Percentiles rank a stretch among this genome's conserved stretches.
phyloP scores from a whole-genome alignment of 1,140 invertebrate genomes.

The Pseudomyrmex dendroicus region DNA sequence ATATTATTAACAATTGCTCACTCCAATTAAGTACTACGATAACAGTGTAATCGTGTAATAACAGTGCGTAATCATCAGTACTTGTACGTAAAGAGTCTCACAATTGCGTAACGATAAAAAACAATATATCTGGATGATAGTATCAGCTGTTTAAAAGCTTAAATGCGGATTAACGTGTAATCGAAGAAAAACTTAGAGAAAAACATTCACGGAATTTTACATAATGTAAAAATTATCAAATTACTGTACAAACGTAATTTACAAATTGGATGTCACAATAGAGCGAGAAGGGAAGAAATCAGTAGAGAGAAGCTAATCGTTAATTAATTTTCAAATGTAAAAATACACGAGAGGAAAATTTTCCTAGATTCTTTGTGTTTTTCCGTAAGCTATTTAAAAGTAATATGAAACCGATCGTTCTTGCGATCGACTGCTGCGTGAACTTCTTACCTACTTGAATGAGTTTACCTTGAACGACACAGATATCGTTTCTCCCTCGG shows the following conservation, averaged over 20 bases:
- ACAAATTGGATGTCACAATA: too few species aligned
- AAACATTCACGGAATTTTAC: not conserved
- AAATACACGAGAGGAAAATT: too few species aligned
- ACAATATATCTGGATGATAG: not conserved
- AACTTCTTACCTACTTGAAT: not conserved
- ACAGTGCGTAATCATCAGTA: slow-evolving; percentile 6
- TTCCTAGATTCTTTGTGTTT: not conserved
- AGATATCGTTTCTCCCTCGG: slow-evolving; percentile 45
- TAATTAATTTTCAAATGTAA: too few species aligned
- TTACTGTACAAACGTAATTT: too few species aligned
- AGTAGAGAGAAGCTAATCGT: too few species aligned
- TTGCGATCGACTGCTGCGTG: not conserved
- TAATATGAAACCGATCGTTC: too few species aligned
- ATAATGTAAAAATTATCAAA: too few species aligned
- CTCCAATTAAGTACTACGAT: not conserved
- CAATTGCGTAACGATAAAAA: not conserved
- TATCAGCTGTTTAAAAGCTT: slow-evolving; percentile 36
- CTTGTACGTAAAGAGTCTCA: not conserved
- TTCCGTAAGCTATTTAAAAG: not conserved
- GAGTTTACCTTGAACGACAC: slow-evolving; percentile 64
- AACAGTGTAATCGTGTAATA: slow-evolving; percentile 10
- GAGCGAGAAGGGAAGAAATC: too few species aligned
- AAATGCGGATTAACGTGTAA: not conserved
- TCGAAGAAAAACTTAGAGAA: not conserved
- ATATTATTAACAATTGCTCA: not conserved